Evolutionary conservation across 2,888 invertebrate genomes (phyloP), one percentile per base, ranked within the genome.

Genomic region (Drosophila pseudotakahashii): DNA sequence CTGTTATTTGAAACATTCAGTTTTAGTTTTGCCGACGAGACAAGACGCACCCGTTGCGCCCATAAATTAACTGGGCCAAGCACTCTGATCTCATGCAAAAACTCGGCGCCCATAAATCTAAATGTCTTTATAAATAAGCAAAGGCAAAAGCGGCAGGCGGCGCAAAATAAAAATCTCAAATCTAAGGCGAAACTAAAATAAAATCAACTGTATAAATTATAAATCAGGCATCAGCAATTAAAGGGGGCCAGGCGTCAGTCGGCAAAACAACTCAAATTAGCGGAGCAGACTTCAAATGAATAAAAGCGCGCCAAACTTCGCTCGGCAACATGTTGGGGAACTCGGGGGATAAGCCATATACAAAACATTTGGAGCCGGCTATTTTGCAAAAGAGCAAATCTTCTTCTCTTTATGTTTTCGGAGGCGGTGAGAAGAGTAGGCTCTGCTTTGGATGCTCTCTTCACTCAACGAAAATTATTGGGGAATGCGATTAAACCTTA

Each of bases 81-180:
- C 64, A 44, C 58, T 76, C 79, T 81, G 79, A 85, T 85, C 78
- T 78, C 78, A 86, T 81, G 81, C 73, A 68, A 77, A 81, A 82
- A 73, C 54, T 61, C 71, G 72, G 62, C 69, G 58, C 64, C 76
- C 79, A 82, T 82, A 82, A 86, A 82, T 82, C 81, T 76, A 71
- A 81, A 82, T 83, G 81, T 76, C 73, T 83, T 82, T 86, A 83
- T 82, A 86, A 86, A 86, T 79, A 83, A 83, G 67, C 73, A 78
- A 54, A 34, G 44, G 58, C 37, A 67, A 23, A 19, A 32, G 26
- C 54, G 59, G 45, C 51, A 37, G 51, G 10, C 37, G 23, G 13
- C 16, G 34, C 34, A 59, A 54, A 69, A 68, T 7, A 30, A 30
- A 48, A 55, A 60, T 48, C 34, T 34, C 26, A 45, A 52, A 26